Evolutionary conservation across 2,797 vertebrate genomes (phyloP).

Genomic region (Ibycter americanus): DNA sequence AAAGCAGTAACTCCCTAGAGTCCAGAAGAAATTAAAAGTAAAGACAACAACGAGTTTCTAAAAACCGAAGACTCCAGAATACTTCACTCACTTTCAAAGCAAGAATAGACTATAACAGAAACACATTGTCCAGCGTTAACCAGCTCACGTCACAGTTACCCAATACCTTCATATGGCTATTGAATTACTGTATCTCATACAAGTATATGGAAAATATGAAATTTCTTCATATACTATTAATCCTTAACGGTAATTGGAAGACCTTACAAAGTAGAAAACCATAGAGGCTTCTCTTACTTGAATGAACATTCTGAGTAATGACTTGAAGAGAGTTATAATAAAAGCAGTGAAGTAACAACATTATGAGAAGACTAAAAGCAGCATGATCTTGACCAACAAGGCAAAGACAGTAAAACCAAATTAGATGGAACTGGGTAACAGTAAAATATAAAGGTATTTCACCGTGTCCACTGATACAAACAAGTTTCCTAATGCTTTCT

Average conservation of each 20-base stretch:
- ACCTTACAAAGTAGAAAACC: not conserved
- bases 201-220: not conserved
- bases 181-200: not conserved
- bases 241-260: not conserved
- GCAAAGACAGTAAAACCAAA: not conserved
- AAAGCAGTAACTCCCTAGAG: not conserved
- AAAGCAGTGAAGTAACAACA: not conserved
- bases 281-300: not conserved
- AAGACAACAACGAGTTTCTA: not conserved
- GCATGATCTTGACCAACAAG: not conserved
- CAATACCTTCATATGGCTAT: not conserved
- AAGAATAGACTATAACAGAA: not conserved
- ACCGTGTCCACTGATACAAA: not conserved
- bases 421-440: not conserved
- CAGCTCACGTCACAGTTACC: not conserved
- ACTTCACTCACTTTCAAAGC: not conserved
- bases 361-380: not conserved
- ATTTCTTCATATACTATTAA: not conserved
- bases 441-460: not conserved
- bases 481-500: not conserved
- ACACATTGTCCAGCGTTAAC: not conserved
- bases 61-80: not conserved
- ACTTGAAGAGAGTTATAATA: not conserved
- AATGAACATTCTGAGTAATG: not conserved
- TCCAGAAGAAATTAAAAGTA: not conserved